Evolutionary conservation across 2,797 vertebrate genomes (phyloP), one percentile per base, ranked within the genome.

Genomic region (Ispidina lecontei): DNA sequence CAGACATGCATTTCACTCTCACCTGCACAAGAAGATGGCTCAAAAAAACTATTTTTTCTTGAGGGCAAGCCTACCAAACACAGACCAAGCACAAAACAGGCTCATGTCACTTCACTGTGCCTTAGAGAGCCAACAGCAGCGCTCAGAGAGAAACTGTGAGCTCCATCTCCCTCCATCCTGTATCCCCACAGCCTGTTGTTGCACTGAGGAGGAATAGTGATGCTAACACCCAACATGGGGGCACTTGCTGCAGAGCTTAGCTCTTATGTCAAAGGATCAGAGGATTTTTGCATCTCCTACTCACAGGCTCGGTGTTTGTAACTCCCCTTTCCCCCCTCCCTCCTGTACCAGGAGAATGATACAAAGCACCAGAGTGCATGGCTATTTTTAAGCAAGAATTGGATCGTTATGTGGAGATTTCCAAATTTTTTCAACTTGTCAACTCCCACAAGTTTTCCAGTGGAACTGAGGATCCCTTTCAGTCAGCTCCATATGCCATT

Each of bases 401-500:
- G 72, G 90, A 95, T 91, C 78, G 60, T 94, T 91, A 93, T 58
- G 60, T 82, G 88, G 94, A 95, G 94, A 87, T 90, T 87, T 94
- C 94, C 89, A 93, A 88, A 90, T 71, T 82, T 93, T 90, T 91
- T 96, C 84, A 62, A 54, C 86, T 82, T 93, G 92, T 95, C 89
- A 93, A 73, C 93, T 95, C 95, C 95, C 92, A 95, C 95, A 95
- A 89, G 44, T 91, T 96, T 91, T 90, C 86, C 92, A 94, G 74
- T 82, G 74, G 93, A 95, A 79, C 71, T 35, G 65, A 95, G 86
- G 87, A 94, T 95, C 87, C 81, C 75, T 96, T 95, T 95, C 78
- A 95, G 93, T 89, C 84, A 87, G 90, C 88, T 95, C 94, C 92
- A 91, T 94, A 95, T 96, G 93, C 86, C 93, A 47, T 60, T 84